These are phyloP conservation scores for Campoplex nolae DNA, from an alignment of 2,888 invertebrate species.

Conservation along the genomic window DNA sequence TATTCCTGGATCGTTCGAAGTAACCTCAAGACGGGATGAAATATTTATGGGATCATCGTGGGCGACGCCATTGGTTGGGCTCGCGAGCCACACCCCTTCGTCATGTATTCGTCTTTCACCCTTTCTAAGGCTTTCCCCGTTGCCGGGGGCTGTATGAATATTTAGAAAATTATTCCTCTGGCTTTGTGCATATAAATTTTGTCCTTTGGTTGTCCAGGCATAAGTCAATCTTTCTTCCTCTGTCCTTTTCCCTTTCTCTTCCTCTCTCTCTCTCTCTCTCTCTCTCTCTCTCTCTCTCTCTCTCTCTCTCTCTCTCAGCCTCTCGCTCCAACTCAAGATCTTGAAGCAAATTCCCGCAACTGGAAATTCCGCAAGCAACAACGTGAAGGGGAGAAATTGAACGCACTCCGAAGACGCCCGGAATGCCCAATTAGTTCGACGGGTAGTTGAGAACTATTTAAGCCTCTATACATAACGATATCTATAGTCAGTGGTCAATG, in stretches of 20 bases:
- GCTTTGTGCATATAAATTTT: constrained; percentile 36
- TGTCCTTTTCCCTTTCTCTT: too few relatives aligned
- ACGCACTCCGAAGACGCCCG: constrained; percentile 28
- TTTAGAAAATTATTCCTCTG: constrained; percentile 67
- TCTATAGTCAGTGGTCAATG: constrained; percentile 17
- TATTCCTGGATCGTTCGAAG: constrained; percentile 64
- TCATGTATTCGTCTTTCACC: constrained; percentile 39
- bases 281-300: neutral
- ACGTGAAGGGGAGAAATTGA: constrained; percentile 20
- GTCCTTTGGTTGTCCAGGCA: constrained; percentile 9
- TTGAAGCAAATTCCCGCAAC: constrained; percentile 1
- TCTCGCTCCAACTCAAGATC: neutral
- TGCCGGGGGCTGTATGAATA: constrained; percentile 63
- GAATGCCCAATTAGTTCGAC: constrained; percentile 45
- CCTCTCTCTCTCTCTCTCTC: neutral
- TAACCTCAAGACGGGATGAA: constrained; percentile 63
- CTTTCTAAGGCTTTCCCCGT: constrained; percentile 17
- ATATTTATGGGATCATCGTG: constrained; percentile 67
- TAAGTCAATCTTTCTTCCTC: neutral
- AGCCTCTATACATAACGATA: neutral
- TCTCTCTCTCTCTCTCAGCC: neutral
- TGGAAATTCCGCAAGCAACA: neutral
- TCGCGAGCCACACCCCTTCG: constrained; percentile 35
- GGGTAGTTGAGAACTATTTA: constrained; percentile 41
- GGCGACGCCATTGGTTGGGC: constrained; percentile 26